Evolutionary conservation across 2,113 vertebrate genomes (phyloP), one percentile per base, ranked within the genome.

Genomic region (Rafetus swinhoei): DNA sequence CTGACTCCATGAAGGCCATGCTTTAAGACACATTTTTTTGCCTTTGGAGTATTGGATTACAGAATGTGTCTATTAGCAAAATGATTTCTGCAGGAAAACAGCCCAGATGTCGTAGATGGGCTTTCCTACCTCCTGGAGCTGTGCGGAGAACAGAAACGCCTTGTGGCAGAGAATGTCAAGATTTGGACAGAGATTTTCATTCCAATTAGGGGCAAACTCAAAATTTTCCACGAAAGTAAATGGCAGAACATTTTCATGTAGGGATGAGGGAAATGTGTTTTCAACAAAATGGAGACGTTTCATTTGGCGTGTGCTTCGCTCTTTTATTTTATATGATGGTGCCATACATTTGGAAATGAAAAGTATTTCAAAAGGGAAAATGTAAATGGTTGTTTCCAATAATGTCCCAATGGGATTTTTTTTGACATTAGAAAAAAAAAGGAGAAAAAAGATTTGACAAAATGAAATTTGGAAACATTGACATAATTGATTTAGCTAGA

Each of bases 1-100:
- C 45, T 19, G 1, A 62, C 13, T 62, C 8, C 0, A 0, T 16
- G 52, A 5, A 0, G 8, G 88, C 13, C 32, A 22, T 11, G 0
- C 9, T 15, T 21, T 10, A 82, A 32, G 65, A 5, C 52, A 1
- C 56, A 0, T 1, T 13, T 54, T 81, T 59, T 59, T 45, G 9
- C 24, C 80, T 60, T 56, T 1, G 1, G 84, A 65, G 35, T 74
- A 62, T 32, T 62, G 60, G 60, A 14, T 62, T 29, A 29, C 27
- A 29, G 27, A 62, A 62, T 29, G 60, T 62, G 25, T 29, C 27
- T 62, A 15, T 62, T 62, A 62, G 5, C 60, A 29, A 65, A 65
- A 65, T 32, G 60, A 65, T 65, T 65, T 32, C 27, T 0, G 4
- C 39, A 54, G 69, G 57, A 65, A 65, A 29, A 65, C 32, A 62